Evolutionary conservation across 2,888 invertebrate genomes (phyloP), one percentile per base, ranked within the genome.

Genomic region (Scaptomyza caliginosa): DNA sequence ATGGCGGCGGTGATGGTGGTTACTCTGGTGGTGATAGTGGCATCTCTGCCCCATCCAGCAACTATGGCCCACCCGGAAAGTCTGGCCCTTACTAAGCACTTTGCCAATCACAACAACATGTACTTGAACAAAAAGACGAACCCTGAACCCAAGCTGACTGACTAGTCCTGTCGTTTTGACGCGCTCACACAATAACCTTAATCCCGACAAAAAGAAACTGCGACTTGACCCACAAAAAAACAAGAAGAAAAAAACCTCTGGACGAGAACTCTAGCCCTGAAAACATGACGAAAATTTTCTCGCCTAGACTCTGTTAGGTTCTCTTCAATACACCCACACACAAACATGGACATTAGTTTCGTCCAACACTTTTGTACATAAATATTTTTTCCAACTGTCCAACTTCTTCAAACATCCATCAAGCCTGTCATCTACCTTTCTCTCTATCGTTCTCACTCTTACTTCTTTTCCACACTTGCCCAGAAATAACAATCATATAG

Each of bases 11-110:
- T 69, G 89, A 66, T 42, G 81, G 87, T 3, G 74, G 63, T 68
- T 79, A 57, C 45, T 54, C 73, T 56, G 84, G 81, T 24, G 77
- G 81, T n/a, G 81, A 77, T 48, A 54, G 67, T 24, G 70, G 75
- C 82, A 68, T 85, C 63, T 86, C 84, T 4, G 88, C 81, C 57
- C 91, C 91, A 65, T 90, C 90, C 48, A 91, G 93, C 88, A 93
- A 93, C 77, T 95, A 95, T 92, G 95, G 95, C 72, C 93, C 94
- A 89, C 95, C 95, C 86, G 94, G 94, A 74, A 94, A 93, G 90
- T 94, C 95, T 87, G 94, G 94, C 89, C 94, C 95, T 72, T 95
- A 95, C 77, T 91, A 91, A 91, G 46, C 8, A 0, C 26, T n/a
- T 30, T 26, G n/a, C 46, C 17, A 48, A 48, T 36, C 19, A 42